Conservation (phyloP, 2,888 invertebrate species). For the Cantharis nigra region DNA sequence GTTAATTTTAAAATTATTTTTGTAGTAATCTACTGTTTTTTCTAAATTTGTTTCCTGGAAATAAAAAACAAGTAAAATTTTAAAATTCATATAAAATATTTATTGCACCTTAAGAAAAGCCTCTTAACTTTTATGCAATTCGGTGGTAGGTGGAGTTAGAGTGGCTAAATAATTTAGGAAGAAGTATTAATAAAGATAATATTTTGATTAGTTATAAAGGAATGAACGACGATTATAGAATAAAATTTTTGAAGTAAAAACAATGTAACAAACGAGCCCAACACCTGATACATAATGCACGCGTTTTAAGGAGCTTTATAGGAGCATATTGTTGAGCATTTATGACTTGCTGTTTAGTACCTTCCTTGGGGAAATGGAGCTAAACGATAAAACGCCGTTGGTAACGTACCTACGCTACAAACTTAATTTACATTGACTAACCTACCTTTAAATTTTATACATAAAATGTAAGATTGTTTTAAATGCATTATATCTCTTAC, state of each 20-base stretch:
- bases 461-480: conserved; percentile 13
- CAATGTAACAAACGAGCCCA: conserved; percentile 31
- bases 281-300: conserved; percentile 41
- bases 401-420: conserved; percentile 41
- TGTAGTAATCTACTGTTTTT: not conserved
- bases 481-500: not conserved
- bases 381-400: conserved; percentile 48
- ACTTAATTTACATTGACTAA: conserved; percentile 49
- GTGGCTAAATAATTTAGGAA: not conserved
- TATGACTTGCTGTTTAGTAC: conserved; percentile 41
- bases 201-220: not conserved
- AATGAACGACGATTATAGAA: not conserved
- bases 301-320: conserved; percentile 41
- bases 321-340: conserved; percentile 43
- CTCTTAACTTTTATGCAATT: not conserved
- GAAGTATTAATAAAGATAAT: not conserved
- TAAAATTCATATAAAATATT: not conserved
- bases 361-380: conserved; percentile 44
- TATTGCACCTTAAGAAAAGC: not conserved
- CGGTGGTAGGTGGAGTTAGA: not conserved
- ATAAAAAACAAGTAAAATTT: not conserved
- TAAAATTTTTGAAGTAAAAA: conserved; percentile 30
- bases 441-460: conserved; percentile 24
- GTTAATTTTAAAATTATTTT: not conserved
- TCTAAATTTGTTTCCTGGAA: not conserved